Conservation (phyloP, 2,888 invertebrate species). For the Eupithecia subumbrata region DNA sequence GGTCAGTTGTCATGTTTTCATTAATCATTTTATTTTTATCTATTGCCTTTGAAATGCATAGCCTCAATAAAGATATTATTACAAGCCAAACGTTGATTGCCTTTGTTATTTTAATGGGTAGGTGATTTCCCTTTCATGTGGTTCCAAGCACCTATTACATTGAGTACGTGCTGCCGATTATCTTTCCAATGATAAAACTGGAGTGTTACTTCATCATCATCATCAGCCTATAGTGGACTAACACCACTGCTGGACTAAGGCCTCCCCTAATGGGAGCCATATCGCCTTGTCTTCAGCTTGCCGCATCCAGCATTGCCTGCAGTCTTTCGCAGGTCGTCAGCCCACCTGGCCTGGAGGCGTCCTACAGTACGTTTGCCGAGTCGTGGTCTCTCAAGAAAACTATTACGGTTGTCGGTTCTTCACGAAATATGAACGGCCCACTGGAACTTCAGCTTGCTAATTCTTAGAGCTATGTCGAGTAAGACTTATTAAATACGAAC, state of each 20-base stretch:
- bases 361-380: no score
- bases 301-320: no score
- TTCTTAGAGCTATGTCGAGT: background rate
- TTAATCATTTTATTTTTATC: slow-evolving; percentile 10
- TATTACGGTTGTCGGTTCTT: no score
- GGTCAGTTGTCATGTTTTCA: background rate
- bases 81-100: background rate
- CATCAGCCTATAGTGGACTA: background rate
- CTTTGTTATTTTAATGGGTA: background rate
- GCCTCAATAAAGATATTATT: background rate
- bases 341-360: no score
- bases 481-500: slow-evolving; percentile 70
- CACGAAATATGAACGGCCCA: no score
- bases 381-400: no score
- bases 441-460: no score
- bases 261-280: no score
- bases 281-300: no score
- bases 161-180: background rate
- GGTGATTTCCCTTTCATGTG: slow-evolving; percentile 16
- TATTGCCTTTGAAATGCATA: slow-evolving; percentile 7
- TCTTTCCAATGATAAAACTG: slow-evolving; percentile 1
- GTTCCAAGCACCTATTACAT: background rate
- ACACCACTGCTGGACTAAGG: no score
- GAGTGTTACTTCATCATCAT: background rate
- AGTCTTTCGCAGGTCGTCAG: no score